Base-by-base conservation (phyloP, 2,888 invertebrate genomes). In the Shargacucullia verbasci region DNA sequence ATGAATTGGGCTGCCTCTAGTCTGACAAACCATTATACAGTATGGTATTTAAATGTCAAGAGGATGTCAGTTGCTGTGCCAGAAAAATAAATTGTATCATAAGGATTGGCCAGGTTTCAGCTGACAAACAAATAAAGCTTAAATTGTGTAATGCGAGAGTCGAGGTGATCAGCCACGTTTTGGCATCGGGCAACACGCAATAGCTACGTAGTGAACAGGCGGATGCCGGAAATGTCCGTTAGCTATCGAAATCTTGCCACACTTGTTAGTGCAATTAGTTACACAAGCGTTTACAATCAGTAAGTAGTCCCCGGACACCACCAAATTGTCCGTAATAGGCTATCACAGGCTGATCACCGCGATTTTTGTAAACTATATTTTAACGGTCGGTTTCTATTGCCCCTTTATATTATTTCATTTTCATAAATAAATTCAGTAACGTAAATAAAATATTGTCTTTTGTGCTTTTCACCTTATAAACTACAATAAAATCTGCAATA, bases 401-500 rank as follows among this genome's bases (percentile, higher is more conserved):
- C 87, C 81, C 86, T 64, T 46, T 49, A 62, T 14, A 62, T 69
- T 10, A 75, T 79, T 76, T 70, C 80, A 76, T 80, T 75, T 75
- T 74, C 72, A 87, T 88, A 90, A 90, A 89, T 88, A 89, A 86
- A 85, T 79, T 83, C 68, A 82, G 69, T 82, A 82, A 81, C 83
- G 80, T 87, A 89, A 89, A 89, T 90, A 89, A 90, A 84, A 86
- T 77, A 77, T 83, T 88, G 91, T 92, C 89, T 91, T 92, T 92
- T 92, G 92, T 92, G 92, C 92, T 89, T 84, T 82, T 82, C 77
- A 80, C 76, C 82, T 83, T 85, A 84, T 59, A 53, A 74, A 77
- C 84, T 86, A 88, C 79, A 75, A 78, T 85, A 84, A 85, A 86
- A 86, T 88, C 82, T 87, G 83, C 80, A 90, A 91, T 91, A 91